These are phyloP conservation scores for Athalia cordata DNA, from an alignment of 2,888 invertebrate species.

Conservation along the genomic window DNA sequence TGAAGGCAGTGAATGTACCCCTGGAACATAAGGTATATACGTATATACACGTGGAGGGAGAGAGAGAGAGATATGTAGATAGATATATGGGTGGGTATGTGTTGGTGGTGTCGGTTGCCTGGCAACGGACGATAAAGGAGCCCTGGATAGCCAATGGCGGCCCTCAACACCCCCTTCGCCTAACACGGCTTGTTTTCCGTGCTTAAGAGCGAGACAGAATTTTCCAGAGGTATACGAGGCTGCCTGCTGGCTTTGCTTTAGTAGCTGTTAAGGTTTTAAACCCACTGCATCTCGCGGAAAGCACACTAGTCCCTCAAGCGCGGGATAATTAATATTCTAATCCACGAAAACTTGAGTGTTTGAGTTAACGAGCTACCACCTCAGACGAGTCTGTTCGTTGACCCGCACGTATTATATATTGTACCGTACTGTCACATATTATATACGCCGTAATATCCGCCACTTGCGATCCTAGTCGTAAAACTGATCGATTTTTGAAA, in stretches of 20 bases:
- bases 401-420: background rate
- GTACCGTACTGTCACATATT: too few species aligned
- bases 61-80: background rate
- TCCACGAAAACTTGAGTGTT: slow-evolving; percentile 50
- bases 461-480: too few species aligned
- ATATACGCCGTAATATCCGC: too few species aligned
- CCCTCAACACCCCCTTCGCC: slow-evolving; percentile 69
- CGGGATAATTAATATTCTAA: slow-evolving; percentile 67
- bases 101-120: slow-evolving; percentile 66
- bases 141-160: slow-evolving; percentile 72
- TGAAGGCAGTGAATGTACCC: slow-evolving; percentile 57
- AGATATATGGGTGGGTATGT: slow-evolving; percentile 57
- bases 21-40: slow-evolving; percentile 46
- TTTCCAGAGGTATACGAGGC: slow-evolving; percentile 10
- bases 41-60: slow-evolving; percentile 21
- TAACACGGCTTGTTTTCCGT: slow-evolving; percentile 71
- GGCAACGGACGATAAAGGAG: slow-evolving; percentile 72
- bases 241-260: slow-evolving; percentile 68
- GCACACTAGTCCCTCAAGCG: slow-evolving; percentile 43
- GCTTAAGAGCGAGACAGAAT: slow-evolving; percentile 68
- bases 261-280: slow-evolving; percentile 72
- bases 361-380: slow-evolving; percentile 30
- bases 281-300: slow-evolving; percentile 51
- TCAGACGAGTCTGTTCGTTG: slow-evolving; percentile 34
- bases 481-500: too few species aligned